These are phyloP conservation scores for Agonopterix arenella DNA, from an alignment of 2,888 invertebrate genomes.

Conservation along the genomic window DNA sequence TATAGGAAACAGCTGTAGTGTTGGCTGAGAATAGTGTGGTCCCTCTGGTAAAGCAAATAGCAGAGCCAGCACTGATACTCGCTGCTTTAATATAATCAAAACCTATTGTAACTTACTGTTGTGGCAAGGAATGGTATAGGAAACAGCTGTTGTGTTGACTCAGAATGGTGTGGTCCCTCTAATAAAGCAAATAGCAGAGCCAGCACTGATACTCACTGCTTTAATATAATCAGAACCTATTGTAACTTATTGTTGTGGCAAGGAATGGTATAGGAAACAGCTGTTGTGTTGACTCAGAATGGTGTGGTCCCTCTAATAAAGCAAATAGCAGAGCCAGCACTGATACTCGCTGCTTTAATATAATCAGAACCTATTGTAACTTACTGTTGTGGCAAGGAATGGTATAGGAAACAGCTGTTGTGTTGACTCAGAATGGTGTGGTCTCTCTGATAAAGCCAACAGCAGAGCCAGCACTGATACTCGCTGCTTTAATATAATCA, in stretches of 20 bases:
- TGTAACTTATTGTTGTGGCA: too few relatives aligned
- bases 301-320: too few relatives aligned
- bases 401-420: constrained; percentile 61
- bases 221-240: constrained; percentile 78
- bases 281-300: too few relatives aligned
- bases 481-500: constrained; percentile 79
- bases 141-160: too few relatives aligned
- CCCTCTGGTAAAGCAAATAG: constrained; percentile 59
- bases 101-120: too few relatives aligned
- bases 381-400: too few relatives aligned
- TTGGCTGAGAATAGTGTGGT: constrained; percentile 45
- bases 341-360: constrained; percentile 78
- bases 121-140: too few relatives aligned
- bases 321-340: too few relatives aligned
- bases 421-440: constrained; percentile 48
- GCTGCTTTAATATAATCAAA: constrained; percentile 79
- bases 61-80: constrained; percentile 71
- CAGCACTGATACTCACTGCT: constrained; percentile 78
- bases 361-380: too few relatives aligned
- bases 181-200: too few relatives aligned
- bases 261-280: too few relatives aligned
- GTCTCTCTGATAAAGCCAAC: constrained; percentile 51
- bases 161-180: too few relatives aligned
- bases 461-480: constrained; percentile 72
- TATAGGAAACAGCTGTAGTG: constrained; percentile 60